These are phyloP conservation scores for Carassius gibelio DNA, from an alignment of 2,113 vertebrate species.

Conservation along the genomic window DNA sequence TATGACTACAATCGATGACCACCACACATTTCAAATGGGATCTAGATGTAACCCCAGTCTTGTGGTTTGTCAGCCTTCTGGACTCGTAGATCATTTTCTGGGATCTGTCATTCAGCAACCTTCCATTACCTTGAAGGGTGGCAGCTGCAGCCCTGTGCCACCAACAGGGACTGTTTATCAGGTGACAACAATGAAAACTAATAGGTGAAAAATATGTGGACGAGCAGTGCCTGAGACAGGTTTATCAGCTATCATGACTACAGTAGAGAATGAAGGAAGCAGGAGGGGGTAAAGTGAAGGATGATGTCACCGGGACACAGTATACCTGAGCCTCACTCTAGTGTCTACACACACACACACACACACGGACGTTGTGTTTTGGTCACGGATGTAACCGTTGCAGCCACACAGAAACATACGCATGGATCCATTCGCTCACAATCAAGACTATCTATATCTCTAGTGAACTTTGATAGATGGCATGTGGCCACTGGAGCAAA, in stretches of 20 bases:
- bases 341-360: background rate
- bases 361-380: slow-evolving; percentile 59
- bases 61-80: background rate
- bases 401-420: slow-evolving; percentile 3
- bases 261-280: background rate
- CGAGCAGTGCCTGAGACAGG: slow-evolving; percentile 25
- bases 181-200: slow-evolving; percentile 55
- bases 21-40: background rate
- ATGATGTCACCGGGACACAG: slow-evolving; percentile 71
- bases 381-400: slow-evolving; percentile 58
- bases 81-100: slow-evolving; percentile 27
- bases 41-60: background rate
- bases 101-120: slow-evolving; percentile 55
- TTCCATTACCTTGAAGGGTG: slow-evolving; percentile 52
- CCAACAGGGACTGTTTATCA: slow-evolving; percentile 58
- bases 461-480: slow-evolving; percentile 21
- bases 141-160: slow-evolving; percentile 51
- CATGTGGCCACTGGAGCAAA: background rate
- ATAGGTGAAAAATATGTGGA: slow-evolving; percentile 53
- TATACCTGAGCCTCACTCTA: slow-evolving; percentile 65
- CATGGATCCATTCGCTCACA: background rate
- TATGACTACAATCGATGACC: background rate
- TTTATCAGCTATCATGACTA: slow-evolving; percentile 41
- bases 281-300: slow-evolving; percentile 40
- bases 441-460: background rate